Base-by-base conservation (phyloP, 30 jellyfish, hydroid and myxozoan genomes). In the Cassiopea andromeda region DNA sequence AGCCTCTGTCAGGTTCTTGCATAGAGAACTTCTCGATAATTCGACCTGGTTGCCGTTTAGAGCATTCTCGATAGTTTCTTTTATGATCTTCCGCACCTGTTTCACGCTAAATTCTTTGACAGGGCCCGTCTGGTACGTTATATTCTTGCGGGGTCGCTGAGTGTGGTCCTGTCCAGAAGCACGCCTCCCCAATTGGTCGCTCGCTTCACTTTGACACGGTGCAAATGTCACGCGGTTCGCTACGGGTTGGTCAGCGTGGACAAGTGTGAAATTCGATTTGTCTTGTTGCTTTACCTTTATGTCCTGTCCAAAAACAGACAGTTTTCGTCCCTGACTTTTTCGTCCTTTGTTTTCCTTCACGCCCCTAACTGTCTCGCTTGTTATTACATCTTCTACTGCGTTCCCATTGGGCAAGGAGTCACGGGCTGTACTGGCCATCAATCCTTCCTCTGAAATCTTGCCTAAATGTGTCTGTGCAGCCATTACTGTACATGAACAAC, bases 1-100 rank as follows among this genome's bases (percentile, higher is more conserved):
- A 54, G 81, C 91, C 87, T 78, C 91, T 44, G 95, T 80, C 58
- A 88, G 94, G 44, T 50, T 77, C 80, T 87, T 87, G 69, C 94
- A 87, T 1, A 87, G 60, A 16, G 54, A 76, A 46, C 78, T 87
- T 46, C 50, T 87, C 17, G 94, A 81, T 7, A 48, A 13, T 44
- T 1, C 60, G 54, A 17, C 64, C 18, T 66, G 46, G 75, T 69
- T 64, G 80, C 57, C 66, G 38, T 19, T 7, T 0, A 77, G 38
- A 8, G 59, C 78, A 74, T 54, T 87, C 78, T 87, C 94, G 69
- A 87, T 45, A 4, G 80, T 80, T 46, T 87, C 94, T 43, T 48
- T 45, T 1, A 87, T 87, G 45, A 77, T 71, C 27, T 48, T 80
- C 46, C 46, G 44, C 8, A 87, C 94, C 45, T 87, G 77, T 1